phyloP scores from a whole-genome alignment of 2,113 vertebrate species.

The Arothron firmamentum region DNA sequence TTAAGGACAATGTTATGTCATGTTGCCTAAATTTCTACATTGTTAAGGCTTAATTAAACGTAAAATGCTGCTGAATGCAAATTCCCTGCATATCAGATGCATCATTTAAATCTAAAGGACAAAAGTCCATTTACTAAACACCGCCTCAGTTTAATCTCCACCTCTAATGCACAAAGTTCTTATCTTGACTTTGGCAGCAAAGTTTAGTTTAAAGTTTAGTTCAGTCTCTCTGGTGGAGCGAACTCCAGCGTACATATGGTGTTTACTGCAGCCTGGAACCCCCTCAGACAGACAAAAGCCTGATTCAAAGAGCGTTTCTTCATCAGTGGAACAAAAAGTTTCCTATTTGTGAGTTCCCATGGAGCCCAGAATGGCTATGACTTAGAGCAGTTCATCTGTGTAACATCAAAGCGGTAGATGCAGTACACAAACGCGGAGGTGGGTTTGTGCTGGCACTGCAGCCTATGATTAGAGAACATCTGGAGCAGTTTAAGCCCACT shows the following conservation, averaged over 20 bases:
- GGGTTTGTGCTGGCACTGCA: slow-evolving; percentile 59
- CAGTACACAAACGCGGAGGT: slow-evolving; percentile 47
- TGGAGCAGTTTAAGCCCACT: slow-evolving; percentile 68
- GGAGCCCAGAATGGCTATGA: slow-evolving; percentile 24
- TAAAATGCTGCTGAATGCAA: too few relatives aligned
- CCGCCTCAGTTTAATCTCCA: slow-evolving; percentile 27
- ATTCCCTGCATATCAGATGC: too few relatives aligned
- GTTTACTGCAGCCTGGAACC: slow-evolving; percentile 23
- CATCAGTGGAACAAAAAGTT: slow-evolving; percentile 47
- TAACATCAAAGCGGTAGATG: slow-evolving; percentile 64
- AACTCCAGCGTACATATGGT: slow-evolving; percentile 20
- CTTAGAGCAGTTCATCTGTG: slow-evolving; percentile 30
- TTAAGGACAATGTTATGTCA: too few relatives aligned
- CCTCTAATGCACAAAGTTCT: slow-evolving; percentile 23
- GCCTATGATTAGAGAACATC: slow-evolving; percentile 72
- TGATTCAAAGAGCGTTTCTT: slow-evolving; percentile 37
- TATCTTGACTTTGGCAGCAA: slow-evolving; percentile 18
- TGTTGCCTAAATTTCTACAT: too few relatives aligned
- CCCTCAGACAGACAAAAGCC: slow-evolving; percentile 41
- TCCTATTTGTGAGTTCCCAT: slow-evolving; percentile 44
- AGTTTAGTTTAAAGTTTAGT: too few relatives aligned
- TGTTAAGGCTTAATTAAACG: too few relatives aligned
- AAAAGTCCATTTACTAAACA: slow-evolving; percentile 6
- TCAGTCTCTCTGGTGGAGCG: neutral
- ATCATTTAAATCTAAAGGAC: too few relatives aligned